Base-by-base conservation (phyloP, 2,888 invertebrate genomes). In the Charanyca ferruginea region DNA sequence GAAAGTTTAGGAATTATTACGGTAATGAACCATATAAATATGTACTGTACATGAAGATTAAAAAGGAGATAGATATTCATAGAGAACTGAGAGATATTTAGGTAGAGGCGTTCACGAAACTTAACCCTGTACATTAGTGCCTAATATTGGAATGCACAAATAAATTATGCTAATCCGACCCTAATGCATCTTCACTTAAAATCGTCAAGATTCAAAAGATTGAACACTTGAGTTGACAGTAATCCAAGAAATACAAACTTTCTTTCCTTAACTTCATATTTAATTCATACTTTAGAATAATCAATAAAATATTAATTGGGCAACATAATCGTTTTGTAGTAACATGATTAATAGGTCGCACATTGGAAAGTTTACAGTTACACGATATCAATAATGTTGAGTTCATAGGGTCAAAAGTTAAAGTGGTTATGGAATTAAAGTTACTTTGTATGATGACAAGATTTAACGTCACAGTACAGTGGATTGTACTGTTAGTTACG, bases 331-430 rank as follows among this genome's bases (percentile, higher is more conserved):
- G 41, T 48, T 23, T 49, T 11, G 1, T 13, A 13, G 8, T 42
- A 1, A 20, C 4, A n/a, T 44, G 35, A 66, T 65, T 54, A 60
- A 49, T 28, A 48, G 1, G 9, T 45, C 22, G 49, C 41, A 59
- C 16, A 59, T 65, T 54, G n/a, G 38, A 65, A 58, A 54, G 49
- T 20, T 28, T 35, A 41, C 32, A 41, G 6, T 28, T 42, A 41
- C 32, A 41, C 8, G 28, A 45, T 22, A 47, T 63, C 20, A 4
- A 35, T 20, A 42, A 23, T 25, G 20, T 32, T 48, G 45, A 45
- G 44, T 38, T 41, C 38, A 45, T 6, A 18, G 20, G n/a, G 16
- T 65, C 38, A 44, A 25, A 38, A 20, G 13, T 58, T 44, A 38
- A 32, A 16, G 8, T 32, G 22, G 38, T 41, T 5, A 61, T 38